phyloP scores from a whole-genome alignment of 2,797 vertebrate species.

The Eurystomus glaucurus region DNA sequence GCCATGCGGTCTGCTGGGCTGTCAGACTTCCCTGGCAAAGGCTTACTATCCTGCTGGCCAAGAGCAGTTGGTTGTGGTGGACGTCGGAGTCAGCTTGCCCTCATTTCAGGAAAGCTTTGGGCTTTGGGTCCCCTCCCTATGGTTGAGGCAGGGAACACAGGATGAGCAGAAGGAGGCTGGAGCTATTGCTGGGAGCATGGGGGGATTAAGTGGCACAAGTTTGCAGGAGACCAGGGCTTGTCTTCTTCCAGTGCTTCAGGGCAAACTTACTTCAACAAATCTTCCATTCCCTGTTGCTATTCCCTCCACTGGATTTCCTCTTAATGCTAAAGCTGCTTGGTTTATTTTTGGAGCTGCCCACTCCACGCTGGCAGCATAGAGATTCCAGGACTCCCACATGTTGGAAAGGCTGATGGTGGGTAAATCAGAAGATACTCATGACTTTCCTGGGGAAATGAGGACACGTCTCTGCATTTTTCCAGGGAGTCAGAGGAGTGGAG shows the following conservation, averaged over 20 bases:
- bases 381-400: accelerated
- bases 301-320: neutral
- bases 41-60: accelerated
- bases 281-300: neutral
- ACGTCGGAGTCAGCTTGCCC: neutral
- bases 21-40: neutral
- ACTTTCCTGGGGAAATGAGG: neutral
- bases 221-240: neutral
- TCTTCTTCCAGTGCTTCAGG: neutral
- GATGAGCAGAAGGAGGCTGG: neutral
- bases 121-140: neutral
- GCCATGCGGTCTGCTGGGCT: neutral
- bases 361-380: neutral
- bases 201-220: neutral
- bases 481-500: neutral
- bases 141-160: neutral
- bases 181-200: accelerated
- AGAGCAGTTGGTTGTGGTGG: accelerated
- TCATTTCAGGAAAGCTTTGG: neutral
- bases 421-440: neutral
- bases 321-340: neutral
- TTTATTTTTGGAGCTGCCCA: constrained; percentile 7
- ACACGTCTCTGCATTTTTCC: neutral
- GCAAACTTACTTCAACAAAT: neutral
- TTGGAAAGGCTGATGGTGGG: neutral